Evolutionary conservation across 2,113 vertebrate species (phyloP).

Genomic region (Oreochromis aureus): DNA sequence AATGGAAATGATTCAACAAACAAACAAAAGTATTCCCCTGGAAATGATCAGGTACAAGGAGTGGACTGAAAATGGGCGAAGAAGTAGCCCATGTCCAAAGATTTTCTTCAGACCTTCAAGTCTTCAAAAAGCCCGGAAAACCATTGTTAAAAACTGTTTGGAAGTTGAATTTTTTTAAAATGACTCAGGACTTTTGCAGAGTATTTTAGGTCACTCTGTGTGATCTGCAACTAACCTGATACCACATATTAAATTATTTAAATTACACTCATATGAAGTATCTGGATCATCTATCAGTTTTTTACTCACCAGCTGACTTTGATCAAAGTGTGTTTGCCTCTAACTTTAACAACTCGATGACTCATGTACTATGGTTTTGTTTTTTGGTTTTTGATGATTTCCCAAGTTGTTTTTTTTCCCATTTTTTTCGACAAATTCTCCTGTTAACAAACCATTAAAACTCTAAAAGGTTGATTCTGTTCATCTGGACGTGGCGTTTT

Average conservation of each 20-base stretch:
- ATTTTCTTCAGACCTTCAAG: neutral
- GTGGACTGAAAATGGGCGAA: neutral
- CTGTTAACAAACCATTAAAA: neutral
- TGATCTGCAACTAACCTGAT: neutral
- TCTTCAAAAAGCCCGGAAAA: neutral
- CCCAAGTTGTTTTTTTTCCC: neutral
- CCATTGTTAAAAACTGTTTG: neutral
- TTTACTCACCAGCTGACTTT: neutral
- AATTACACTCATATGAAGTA: neutral
- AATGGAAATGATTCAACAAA: neutral
- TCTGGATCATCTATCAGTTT: neutral
- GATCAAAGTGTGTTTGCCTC: neutral
- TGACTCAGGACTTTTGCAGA: neutral
- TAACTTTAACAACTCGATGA: neutral
- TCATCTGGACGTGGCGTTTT: fast-evolving
- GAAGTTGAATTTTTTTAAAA: neutral
- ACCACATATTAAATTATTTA: neutral
- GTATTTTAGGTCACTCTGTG: neutral
- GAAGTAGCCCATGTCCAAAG: neutral
- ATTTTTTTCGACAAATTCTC: neutral
- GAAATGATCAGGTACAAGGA: neutral
- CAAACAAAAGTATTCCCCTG: neutral
- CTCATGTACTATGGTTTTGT: neutral
- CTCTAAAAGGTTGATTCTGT: neutral
- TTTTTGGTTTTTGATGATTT: neutral